Percentiles rank a stretch among this genome's conserved stretches.
phyloP scores from a whole-genome alignment of 2,888 invertebrate genomes.

The Agonopterix subpropinquella region DNA sequence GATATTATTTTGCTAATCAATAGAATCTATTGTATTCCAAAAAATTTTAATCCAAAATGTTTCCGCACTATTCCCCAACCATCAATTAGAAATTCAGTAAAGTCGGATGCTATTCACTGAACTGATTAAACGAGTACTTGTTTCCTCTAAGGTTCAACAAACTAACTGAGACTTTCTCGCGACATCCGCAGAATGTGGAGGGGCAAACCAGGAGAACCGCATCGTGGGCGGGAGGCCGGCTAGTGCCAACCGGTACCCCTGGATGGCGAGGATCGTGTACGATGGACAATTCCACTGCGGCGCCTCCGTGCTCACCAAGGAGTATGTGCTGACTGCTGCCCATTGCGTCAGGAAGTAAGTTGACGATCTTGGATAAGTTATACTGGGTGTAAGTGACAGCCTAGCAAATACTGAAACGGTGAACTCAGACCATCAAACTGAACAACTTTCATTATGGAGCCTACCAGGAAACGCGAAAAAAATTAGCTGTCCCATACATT shows the following conservation, averaged over 20 bases:
- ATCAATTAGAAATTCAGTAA: neutral
- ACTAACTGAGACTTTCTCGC: constrained; percentile 36
- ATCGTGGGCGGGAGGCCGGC: constrained; percentile 91
- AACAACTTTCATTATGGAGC: no score
- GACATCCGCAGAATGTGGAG: constrained; percentile 81
- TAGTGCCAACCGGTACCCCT: constrained; percentile 88
- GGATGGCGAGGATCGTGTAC: constrained; percentile 91
- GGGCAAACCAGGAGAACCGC: constrained; percentile 89
- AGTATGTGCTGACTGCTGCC: constrained; percentile 91
- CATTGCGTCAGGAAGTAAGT: constrained; percentile 88
- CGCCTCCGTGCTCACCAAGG: constrained; percentile 86
- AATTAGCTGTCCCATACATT: no score
- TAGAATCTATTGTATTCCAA: no score
- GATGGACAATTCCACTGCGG: constrained; percentile 94
- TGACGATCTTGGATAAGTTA: no score
- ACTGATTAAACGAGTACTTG: no score
- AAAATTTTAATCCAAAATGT: no score
- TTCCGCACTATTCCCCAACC: neutral
- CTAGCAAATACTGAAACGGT: no score
- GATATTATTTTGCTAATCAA: no score
- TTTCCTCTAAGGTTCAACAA: constrained; percentile 29
- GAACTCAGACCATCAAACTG: no score
- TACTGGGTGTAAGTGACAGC: no score
- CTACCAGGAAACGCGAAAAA: no score
- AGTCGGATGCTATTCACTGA: no score